Base-by-base conservation (phyloP, 2,113 vertebrate genomes). In the Pterocles gutturalis region DNA sequence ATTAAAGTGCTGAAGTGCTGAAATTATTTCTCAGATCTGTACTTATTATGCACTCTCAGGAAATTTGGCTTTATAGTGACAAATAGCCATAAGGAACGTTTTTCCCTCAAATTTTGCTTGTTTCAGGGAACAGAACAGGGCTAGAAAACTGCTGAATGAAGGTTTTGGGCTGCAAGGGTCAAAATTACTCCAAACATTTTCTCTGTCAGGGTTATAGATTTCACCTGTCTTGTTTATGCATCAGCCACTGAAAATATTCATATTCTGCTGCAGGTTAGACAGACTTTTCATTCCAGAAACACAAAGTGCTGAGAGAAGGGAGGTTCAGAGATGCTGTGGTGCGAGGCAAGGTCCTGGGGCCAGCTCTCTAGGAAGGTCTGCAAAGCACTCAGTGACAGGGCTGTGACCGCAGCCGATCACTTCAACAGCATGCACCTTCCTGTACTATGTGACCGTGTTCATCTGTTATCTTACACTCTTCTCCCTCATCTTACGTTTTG, bases 401-500 rank as follows among this genome's bases (percentile, higher is more conserved):
- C 41, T 41, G 41, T 41, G 34, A 48, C 24, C 3, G 4, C 8
- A 2, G 17, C 28, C 18, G 11, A n/a, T 43, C 46, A 11, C 36
- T 45, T 26, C 58, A 28, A 7, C 5, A 4, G 28, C 9, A 1
- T 0, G 7, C 20, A 70, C n/a, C 31, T n/a, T 67, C 24, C 57
- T 51, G 16, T 9, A 28, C 41, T 8, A 10, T 0, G 3, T 1
- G 4, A 55, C 38, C 36, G 31, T 1, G 1, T 16, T 22, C 5
- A 0, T 28, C 25, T 45, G 5, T n/a, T 60, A 9, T 8, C 62
- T 60, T 17, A 24, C 20, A 5, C 38, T 46, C 33, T 66, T 72
- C 2, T 9, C 14, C 28, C 36, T 38, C 33, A 2, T 46, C 36
- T 38, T 31, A 16, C 6, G 19, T 17, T 70, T 43, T 10, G 36